phyloP scores from a whole-genome alignment of 2,797 vertebrate species.

The Acridotheres tristis region DNA sequence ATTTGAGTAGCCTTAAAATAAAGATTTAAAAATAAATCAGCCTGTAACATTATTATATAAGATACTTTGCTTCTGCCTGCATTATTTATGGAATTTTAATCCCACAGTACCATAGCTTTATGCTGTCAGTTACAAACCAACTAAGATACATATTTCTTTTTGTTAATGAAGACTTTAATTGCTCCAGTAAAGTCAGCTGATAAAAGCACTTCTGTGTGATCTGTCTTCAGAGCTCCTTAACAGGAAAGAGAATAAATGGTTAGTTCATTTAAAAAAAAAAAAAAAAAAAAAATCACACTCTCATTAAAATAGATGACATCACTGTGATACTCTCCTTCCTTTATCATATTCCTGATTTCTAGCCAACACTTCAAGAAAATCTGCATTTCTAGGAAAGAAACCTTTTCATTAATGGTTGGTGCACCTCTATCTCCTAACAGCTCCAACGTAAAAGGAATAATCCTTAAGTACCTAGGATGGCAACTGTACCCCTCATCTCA shows the following conservation, averaged over 20 bases:
- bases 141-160: conserved; percentile 88
- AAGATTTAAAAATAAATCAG: conserved; percentile 66
- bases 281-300: neutral
- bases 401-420: neutral
- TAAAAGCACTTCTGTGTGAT: conserved; percentile 95
- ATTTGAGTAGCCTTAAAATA: conserved; percentile 67
- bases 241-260: neutral
- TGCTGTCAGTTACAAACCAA: conserved; percentile 50
- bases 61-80: conserved; percentile 59
- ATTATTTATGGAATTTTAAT: conserved; percentile 69
- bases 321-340: neutral
- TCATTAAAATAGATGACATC: neutral
- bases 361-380: neutral
- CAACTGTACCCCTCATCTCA: neutral
- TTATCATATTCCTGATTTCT: neutral
- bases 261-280: neutral
- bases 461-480: neutral
- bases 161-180: conserved; percentile 99
- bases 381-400: neutral
- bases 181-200: conserved; percentile 98
- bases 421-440: neutral
- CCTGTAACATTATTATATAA: conserved; percentile 62
- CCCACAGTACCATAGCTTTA: conserved; percentile 60
- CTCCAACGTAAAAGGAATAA: neutral
- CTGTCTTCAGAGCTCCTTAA: conserved; percentile 91